A percentile compares a stretch with the other conserved stretches of the same genome.
Evolutionary conservation across 2,797 vertebrate genomes (phyloP).

Genomic region (Choloepus didactylus): DNA sequence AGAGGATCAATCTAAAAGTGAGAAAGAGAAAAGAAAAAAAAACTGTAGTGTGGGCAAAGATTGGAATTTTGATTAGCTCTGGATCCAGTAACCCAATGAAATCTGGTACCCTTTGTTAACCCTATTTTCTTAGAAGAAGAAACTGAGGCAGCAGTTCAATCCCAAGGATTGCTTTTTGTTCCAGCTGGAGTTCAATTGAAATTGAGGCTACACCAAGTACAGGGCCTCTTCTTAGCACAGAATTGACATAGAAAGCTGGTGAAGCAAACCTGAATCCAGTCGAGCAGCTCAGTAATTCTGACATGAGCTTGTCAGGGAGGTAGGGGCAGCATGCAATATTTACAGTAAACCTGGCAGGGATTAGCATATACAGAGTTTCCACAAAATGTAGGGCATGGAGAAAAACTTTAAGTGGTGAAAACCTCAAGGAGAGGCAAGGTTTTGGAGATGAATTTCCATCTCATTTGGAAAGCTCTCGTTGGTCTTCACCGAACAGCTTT

Average conservation of each 20-base stretch:
- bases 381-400: conserved; percentile 5
- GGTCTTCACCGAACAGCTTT: not conserved
- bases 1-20: not conserved
- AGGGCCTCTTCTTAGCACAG: not conserved
- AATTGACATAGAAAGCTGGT: conserved; percentile 24
- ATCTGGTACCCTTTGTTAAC: not conserved
- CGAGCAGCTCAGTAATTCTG: conserved; percentile 28
- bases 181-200: not conserved
- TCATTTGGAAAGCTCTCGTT: not conserved
- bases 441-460: not conserved
- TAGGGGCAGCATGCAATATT: conserved; percentile 72
- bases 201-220: fast-evolving
- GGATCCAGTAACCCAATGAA: not conserved
- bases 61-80: not conserved
- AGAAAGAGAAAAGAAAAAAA: not conserved
- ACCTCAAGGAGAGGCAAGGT: not conserved
- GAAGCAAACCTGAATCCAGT: conserved; percentile 58
- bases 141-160: not conserved
- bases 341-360: conserved; percentile 2
- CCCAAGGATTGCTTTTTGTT: not conserved
- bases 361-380: not conserved
- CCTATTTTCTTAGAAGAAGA: not conserved
- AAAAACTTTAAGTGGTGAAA: not conserved
- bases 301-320: conserved; percentile 12
- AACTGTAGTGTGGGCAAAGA: not conserved